Evolutionary conservation across 2,113 vertebrate species (phyloP), one percentile per base, ranked within the genome.

Genomic region (Miniopterus natalensis): DNA sequence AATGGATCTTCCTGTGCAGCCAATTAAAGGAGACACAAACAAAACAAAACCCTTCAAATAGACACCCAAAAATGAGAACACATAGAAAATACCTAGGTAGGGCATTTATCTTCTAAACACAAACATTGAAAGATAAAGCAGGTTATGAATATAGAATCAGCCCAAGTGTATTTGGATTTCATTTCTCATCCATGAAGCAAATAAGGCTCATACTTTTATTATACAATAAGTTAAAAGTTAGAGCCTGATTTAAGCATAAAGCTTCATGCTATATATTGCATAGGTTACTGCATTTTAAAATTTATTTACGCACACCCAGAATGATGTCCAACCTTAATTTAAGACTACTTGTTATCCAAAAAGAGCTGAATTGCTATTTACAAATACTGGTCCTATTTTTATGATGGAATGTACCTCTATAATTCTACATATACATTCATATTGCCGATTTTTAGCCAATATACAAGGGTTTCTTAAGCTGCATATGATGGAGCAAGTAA

Each of bases 1-100:
- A 95, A 80, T 96, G 96, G 88, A 89, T 77, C 96, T 98, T 98
- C 97, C 97, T 98, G 97, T 71, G 97, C 96, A 95, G 97, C 96
- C 97, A 95, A 40, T 92, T 29, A 91, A 70, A 93, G 93, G 93
- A 93, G 91, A 98, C 87, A 98, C 92, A 96, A 92, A 97, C 91
- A 97, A 81, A 96, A 97, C 95, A 97, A 66, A 91, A 94, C 92
- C 96, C 96, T 97, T 97, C 96, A 96, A 92, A 91, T 42, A 96
- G 92, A 88, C 47, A 84, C 91, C 81, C 92, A 1, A 9, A 85
- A 71, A 78, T 3, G 71, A 42, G 93, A 92, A 84, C 0, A 92
- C 0, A 89, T 5, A 97, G 89, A 95, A 74, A 97, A 57, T 47
- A 87, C 47, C 93, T 75, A 87, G 12, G 21, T 13, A 88, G 78